These are phyloP conservation scores for Noctua janthe DNA, from an alignment of 2,888 invertebrate species.

Conservation along the genomic window DNA sequence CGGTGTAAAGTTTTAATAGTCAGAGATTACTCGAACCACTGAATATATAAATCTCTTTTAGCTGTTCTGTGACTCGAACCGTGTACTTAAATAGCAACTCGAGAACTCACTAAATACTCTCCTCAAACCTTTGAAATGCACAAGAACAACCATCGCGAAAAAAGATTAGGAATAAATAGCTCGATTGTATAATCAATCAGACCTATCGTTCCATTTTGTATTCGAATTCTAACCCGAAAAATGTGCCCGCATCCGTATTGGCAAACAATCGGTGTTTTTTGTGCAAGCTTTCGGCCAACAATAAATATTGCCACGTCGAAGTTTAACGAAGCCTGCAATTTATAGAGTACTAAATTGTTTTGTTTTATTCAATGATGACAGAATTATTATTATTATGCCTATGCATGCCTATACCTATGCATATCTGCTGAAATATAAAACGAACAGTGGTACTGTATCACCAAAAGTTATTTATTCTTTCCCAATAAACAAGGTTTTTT, in stretches of 20 bases:
- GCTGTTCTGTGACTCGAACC: not conserved
- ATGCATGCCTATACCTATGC: no score
- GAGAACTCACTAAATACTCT: not conserved
- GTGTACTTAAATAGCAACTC: not conserved
- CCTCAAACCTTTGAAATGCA: not conserved
- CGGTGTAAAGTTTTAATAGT: not conserved
- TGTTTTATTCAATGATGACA: not conserved
- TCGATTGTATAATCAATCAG: not conserved
- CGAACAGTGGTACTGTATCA: not conserved
- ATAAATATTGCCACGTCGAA: not conserved
- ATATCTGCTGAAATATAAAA: not conserved
- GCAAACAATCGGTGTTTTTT: constrained; percentile 13
- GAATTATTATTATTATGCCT: not conserved
- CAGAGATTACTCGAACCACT: not conserved
- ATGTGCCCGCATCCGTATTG: constrained; percentile 9
- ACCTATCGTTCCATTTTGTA: not conserved
- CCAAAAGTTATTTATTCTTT: not conserved
- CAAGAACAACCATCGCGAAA: not conserved
- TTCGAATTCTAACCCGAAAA: not conserved
- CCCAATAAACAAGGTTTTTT: not conserved
- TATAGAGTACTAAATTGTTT: constrained; percentile 1
- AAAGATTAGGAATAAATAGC: not conserved
- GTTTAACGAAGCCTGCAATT: constrained; percentile 12
- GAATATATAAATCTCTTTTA: not conserved
- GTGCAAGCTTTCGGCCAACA: not conserved